Evolutionary conservation across 2,113 vertebrate species (phyloP), one percentile per base, ranked within the genome.

Genomic region (Gymnogyps californianus): DNA sequence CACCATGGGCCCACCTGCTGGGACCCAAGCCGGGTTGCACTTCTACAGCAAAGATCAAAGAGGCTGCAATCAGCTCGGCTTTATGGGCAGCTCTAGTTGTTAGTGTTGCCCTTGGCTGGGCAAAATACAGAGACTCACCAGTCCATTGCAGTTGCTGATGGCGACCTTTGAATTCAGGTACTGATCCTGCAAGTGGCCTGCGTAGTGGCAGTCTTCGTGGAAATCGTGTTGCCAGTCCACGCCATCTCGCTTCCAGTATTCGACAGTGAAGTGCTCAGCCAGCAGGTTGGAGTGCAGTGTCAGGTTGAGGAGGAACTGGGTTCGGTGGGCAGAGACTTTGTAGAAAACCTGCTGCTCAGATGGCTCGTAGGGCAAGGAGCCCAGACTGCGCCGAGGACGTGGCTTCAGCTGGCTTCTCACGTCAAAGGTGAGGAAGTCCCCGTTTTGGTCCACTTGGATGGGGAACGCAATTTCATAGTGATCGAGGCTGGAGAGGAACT

Each of bases 121-220:
- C 42, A 11, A 13, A 42, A 8, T 1, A 4, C 31, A 4, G 22
- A 49, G 40, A 93, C 99, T 99, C 98, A 99, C 99, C 99, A 99
- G 98, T 97, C 99, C 99, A 6, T 99, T 99, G 95, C 99, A 99
- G 98, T 99, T 99, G 98, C 99, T 99, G 97, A 99, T 98, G 91
- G 99, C 99, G 55, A 99, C 99, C 80, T 98, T 99, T 81, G 99
- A 99, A 94, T 97, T 99, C 93, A 98, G 96, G 6, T 98, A 98
- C 84, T 98, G 99, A 89, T 99, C 98, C 96, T 99, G 99, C 77
- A 99, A 97, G 98, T 99, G 99, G 38, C 99, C 99, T 0, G 98
- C 98, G 1, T 99, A 99, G 97, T 99, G 99, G 96, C 99, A 99
- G 79, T 98, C 98, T 51, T 98, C 98, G 5, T 98, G 98, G 97